A percentile compares a stretch with the other conserved stretches of the same genome.
Evolutionary conservation across 2,113 vertebrate species (phyloP).

Genomic region (Caranx melampygus): DNA sequence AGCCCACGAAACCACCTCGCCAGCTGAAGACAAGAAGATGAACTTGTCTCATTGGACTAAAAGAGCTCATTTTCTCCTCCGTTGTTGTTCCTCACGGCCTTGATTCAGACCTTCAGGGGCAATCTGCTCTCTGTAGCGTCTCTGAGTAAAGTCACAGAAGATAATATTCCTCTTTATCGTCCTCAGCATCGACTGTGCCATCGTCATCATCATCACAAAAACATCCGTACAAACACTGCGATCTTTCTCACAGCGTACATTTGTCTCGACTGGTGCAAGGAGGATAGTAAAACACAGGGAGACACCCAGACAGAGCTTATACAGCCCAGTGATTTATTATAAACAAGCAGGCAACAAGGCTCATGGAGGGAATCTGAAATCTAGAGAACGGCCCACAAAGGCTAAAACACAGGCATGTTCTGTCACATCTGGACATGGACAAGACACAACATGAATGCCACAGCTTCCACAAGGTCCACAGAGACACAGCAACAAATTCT

Average conservation of each 20-base stretch:
- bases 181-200: neutral
- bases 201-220: slow-evolving; percentile 16
- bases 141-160: slow-evolving; percentile 25
- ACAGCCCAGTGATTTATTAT: no score
- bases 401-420: no score
- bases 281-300: no score
- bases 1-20: slow-evolving; percentile 50
- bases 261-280: no score
- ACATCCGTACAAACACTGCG: slow-evolving; percentile 1
- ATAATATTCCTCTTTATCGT: slow-evolving; percentile 47
- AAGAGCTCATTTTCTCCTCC: neutral
- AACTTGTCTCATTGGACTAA: slow-evolving; percentile 14
- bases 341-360: no score
- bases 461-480: no score
- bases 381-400: no score
- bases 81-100: slow-evolving; percentile 24
- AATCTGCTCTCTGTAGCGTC: slow-evolving; percentile 15
- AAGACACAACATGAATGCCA: no score
- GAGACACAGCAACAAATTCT: no score
- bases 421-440: no score
- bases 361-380: no score
- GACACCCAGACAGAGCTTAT: no score
- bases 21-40: slow-evolving; percentile 17
- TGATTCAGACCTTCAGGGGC: slow-evolving; percentile 39
- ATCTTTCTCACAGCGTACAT: neutral